These are phyloP conservation scores for Pentamera pediparva DNA, from an alignment of 53 echinoderm and acorn worm genomes.

Conservation along the genomic window DNA sequence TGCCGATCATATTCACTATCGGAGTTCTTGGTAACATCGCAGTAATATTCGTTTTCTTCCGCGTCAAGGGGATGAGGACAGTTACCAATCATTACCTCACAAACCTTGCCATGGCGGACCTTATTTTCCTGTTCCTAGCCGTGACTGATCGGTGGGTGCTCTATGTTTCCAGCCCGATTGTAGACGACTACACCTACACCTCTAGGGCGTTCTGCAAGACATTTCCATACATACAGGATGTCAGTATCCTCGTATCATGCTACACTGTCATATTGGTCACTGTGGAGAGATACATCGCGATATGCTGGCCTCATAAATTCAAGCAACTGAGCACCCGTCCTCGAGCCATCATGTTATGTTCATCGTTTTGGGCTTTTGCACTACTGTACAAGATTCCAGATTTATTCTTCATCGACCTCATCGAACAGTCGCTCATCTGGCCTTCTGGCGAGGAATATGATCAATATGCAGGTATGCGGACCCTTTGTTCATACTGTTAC, in stretches of 20 bases:
- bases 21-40: constrained; percentile 85
- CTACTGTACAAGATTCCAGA: constrained; percentile 81
- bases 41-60: constrained; percentile 75
- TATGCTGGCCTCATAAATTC: constrained; percentile 93
- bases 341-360: constrained; percentile 68
- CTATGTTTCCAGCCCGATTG: constrained; percentile 72
- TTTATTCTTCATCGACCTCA: constrained; percentile 55
- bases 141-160: constrained; percentile 92
- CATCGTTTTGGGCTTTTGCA: constrained; percentile 67
- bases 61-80: constrained; percentile 51
- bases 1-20: constrained; percentile 89
- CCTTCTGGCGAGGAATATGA: constrained; percentile 14
- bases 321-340: constrained; percentile 82
- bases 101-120: constrained; percentile 39
- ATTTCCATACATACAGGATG: constrained; percentile 15
- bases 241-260: constrained; percentile 56
- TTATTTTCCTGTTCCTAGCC: constrained; percentile 50
- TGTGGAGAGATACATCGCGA: constrained; percentile 85
- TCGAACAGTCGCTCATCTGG: constrained; percentile 49
- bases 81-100: constrained; percentile 47
- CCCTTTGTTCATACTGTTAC: constrained; percentile 52
- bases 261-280: constrained; percentile 87
- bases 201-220: constrained; percentile 43
- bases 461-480: constrained; percentile 40
- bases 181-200: constrained; percentile 44